Conservation (phyloP, 1,140 invertebrate genomes). For the Drosophila neocordata region DNA sequence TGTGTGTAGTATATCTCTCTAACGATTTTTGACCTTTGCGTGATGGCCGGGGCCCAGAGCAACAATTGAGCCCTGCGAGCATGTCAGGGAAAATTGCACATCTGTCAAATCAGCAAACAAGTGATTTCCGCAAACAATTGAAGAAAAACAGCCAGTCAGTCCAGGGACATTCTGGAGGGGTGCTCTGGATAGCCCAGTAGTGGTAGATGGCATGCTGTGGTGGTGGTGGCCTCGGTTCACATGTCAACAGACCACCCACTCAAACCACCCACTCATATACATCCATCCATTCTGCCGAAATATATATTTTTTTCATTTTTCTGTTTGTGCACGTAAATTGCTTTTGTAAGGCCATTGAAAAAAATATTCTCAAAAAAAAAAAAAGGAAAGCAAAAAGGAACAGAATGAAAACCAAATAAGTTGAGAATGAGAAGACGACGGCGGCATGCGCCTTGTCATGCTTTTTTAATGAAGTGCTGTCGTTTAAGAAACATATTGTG, state of each 20-base stretch:
- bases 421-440: constrained; percentile 19
- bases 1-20: background rate
- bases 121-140: constrained; percentile 81
- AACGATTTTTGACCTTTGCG: constrained; percentile 51
- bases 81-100: constrained; percentile 80
- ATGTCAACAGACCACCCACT: constrained; percentile 44
- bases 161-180: constrained; percentile 34
- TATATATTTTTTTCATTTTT: constrained; percentile 10
- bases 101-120: constrained; percentile 81
- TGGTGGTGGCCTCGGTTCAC: constrained; percentile 47
- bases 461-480: constrained; percentile 81
- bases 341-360: constrained; percentile 73
- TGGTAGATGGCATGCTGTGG: constrained; percentile 39
- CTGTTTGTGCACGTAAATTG: constrained; percentile 81
- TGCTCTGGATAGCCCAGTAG: constrained; percentile 7
- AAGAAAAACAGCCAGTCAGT: constrained; percentile 71
- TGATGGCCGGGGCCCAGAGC: constrained; percentile 2
- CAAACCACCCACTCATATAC: background rate
- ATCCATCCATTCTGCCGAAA: constrained; percentile 42
- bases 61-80: constrained; percentile 53
- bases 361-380: constrained; percentile 53
- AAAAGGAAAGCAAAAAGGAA: constrained; percentile 27
- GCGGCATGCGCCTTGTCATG: constrained; percentile 75
- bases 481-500: constrained; percentile 80
- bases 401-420: constrained; percentile 33